Evolutionary conservation across 2,113 vertebrate species (phyloP).

Genomic region (Oncorhynchus mykiss): DNA sequence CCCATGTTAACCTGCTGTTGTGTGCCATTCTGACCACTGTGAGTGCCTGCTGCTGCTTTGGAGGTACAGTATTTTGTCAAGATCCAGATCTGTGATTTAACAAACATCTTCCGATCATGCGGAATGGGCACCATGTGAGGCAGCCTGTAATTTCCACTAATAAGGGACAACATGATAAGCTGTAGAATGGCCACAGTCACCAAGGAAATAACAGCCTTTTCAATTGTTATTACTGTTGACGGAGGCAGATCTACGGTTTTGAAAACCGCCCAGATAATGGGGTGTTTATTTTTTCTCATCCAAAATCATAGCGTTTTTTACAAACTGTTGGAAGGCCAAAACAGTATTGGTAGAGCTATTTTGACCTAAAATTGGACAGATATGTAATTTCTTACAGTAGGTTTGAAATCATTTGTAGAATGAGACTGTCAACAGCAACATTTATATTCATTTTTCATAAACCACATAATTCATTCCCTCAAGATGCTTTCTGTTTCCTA

Average conservation of each 20-base stretch:
- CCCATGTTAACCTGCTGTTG: too few species aligned
- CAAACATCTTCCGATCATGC: background rate
- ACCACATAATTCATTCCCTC: constrained; percentile 34
- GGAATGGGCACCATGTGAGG: background rate
- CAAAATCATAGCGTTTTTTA: too few species aligned
- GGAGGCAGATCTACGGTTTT: background rate
- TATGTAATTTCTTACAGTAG: too few species aligned
- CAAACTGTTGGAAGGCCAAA: too few species aligned
- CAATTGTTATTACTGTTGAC: background rate
- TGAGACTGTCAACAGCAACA: too few species aligned
- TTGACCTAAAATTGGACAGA: too few species aligned
- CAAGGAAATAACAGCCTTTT: background rate
- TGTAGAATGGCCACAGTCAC: background rate
- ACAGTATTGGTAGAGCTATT: too few species aligned
- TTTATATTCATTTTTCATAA: constrained; percentile 24
- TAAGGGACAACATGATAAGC: background rate
- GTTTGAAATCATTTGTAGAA: too few species aligned
- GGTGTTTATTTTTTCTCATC: background rate
- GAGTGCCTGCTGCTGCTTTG: background rate
- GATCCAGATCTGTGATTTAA: background rate
- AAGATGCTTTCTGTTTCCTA: too few species aligned
- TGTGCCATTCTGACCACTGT: too few species aligned
- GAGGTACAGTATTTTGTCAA: background rate
- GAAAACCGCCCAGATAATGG: background rate
- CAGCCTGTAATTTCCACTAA: background rate